Evolutionary conservation across 2,797 vertebrate genomes (phyloP).

Genomic region (Simalia tracyae): DNA sequence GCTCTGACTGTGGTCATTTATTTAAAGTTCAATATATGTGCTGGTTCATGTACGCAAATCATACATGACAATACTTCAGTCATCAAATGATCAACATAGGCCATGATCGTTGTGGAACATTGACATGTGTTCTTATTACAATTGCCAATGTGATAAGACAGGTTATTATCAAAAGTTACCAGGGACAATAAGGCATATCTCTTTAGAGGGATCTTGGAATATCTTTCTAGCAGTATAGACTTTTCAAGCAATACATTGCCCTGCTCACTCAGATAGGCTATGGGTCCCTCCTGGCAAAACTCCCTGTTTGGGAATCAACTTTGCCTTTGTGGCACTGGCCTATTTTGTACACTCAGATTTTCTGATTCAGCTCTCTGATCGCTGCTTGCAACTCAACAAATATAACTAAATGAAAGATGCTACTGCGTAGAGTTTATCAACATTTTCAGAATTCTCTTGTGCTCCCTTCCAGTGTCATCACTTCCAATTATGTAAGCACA

Average conservation of each 20-base stretch:
- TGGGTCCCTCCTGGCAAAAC: not conserved
- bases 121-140: not conserved
- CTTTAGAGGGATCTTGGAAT: not conserved
- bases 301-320: not conserved
- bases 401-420: not conserved
- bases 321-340: not conserved
- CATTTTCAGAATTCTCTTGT: not conserved
- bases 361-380: not conserved
- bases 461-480: not conserved
- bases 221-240: not conserved
- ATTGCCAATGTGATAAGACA: not conserved
- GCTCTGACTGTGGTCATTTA: not conserved
- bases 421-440: not conserved
- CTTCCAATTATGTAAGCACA: not conserved
- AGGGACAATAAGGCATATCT: not conserved
- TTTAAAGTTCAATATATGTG: not conserved
- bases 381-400: not conserved
- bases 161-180: not conserved
- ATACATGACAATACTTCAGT: not conserved
- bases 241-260: not conserved
- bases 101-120: not conserved
- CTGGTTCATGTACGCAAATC: not conserved
- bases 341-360: not conserved
- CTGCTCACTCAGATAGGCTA: too few species aligned
- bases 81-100: not conserved